A percentile compares a stretch with the other conserved stretches of the same genome.
Conservation (phyloP, 2,113 vertebrate species). For the Psittacula cyanocephala region DNA sequence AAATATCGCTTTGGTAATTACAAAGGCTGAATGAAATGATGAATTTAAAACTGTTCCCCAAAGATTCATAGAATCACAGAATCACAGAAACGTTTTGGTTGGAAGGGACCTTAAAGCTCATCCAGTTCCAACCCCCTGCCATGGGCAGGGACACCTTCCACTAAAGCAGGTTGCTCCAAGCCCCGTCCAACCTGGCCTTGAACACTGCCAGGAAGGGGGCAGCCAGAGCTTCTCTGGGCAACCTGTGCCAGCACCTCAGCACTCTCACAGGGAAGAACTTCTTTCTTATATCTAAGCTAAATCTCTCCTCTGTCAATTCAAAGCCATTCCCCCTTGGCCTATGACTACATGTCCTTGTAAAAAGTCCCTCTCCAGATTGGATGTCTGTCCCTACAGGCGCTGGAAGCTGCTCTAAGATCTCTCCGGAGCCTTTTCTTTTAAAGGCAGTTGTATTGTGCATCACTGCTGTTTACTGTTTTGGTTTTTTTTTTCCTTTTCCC, state of each 20-base stretch:
- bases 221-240: not conserved
- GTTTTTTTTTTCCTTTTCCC: not conserved
- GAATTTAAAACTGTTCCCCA: not conserved
- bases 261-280: not conserved
- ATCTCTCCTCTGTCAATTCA: not conserved
- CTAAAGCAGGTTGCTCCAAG: not conserved
- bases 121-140: not conserved
- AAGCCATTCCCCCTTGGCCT: not conserved
- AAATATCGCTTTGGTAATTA: not conserved
- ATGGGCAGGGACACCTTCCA: not conserved
- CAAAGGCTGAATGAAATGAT: not conserved
- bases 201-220: not conserved
- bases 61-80: not conserved
- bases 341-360: not conserved
- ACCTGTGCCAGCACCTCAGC: not conserved
- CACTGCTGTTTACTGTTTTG: not conserved
- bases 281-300: not conserved
- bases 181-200: not conserved
- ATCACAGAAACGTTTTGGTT: not conserved
- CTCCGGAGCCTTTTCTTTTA: not conserved
- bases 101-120: not conserved
- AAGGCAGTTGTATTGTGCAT: not conserved
- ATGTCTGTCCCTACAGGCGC: not conserved
- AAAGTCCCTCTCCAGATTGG: not conserved
- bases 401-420: not conserved